Evolutionary conservation across 2,797 vertebrate genomes (phyloP).

Genomic region (Scolopax bukidnonensis): DNA sequence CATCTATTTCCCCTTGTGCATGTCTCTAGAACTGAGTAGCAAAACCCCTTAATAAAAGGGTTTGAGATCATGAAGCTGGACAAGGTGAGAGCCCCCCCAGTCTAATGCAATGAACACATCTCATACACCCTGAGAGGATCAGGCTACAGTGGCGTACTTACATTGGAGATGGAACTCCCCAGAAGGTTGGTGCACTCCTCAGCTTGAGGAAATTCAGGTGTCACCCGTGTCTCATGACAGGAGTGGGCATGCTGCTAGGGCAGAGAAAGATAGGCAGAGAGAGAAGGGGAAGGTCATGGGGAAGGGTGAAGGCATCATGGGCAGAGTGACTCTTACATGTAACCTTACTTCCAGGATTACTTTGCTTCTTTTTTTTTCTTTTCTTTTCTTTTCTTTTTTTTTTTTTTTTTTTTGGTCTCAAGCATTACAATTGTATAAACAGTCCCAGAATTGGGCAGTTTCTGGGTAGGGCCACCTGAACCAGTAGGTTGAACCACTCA

Average conservation of each 20-base stretch:
- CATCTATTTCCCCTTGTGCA: background rate
- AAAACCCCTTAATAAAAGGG: background rate
- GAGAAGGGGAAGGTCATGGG: background rate
- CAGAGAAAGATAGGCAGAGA: background rate
- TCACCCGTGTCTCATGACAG: background rate
- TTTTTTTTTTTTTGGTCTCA: rapidly evolving
- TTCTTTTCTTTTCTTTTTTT: no score
- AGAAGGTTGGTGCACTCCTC: background rate
- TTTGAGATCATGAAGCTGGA: background rate
- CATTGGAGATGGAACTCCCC: background rate
- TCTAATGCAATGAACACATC: background rate
- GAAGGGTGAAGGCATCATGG: background rate
- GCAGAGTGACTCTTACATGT: background rate
- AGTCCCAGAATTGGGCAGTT: background rate
- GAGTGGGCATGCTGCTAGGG: background rate
- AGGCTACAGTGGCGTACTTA: background rate
- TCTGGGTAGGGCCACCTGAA: background rate
- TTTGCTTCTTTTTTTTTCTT: rapidly evolving
- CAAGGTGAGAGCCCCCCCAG: background rate
- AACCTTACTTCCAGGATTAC: background rate
- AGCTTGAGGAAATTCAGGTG: background rate
- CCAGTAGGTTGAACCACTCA: background rate
- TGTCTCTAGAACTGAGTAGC: background rate
- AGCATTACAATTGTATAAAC: background rate
- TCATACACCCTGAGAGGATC: background rate